Evolutionary conservation across 2,113 vertebrate species (phyloP), one percentile per base, ranked within the genome.

Genomic region (Sebastes schlegelii): DNA sequence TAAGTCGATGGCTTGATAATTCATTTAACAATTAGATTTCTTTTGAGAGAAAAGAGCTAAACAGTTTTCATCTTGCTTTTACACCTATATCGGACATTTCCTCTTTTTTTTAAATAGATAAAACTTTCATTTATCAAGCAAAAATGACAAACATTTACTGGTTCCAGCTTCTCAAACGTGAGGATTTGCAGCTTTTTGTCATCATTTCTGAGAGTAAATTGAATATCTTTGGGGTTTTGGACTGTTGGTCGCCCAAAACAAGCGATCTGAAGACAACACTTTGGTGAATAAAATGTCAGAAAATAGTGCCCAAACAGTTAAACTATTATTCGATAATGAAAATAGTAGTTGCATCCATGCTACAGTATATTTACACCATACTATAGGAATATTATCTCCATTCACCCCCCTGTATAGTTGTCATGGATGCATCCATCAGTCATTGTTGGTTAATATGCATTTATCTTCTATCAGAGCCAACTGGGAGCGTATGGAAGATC

Each of bases 361-460:
- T 48, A 55, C 13, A 60, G 64, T 68, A 4, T 7, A 63, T 40
- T 40, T 62, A 40, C 43, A 16, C 8, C 13, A 10, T 43, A 16
- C 16, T 23, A 3, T 17, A 43, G 34, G 6, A 43, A 14, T 42
- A 54, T 43, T 55, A 1, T 74, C 0, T 34, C 34, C 34, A 34
- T 34, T 34, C 34, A 34, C 34, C 34, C 14, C 0, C 42, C 42
- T 23, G 2, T 23, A 21, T 7, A 40, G 46, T 40, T 73, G 51
- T 14, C 54, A 66, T n/a, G 40, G 49, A 67, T 63, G 16, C 13
- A 0, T 73, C 52, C 42, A 58, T 3, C 2, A 34, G 46, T 69
- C 54, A 16, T 40, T 61, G 74, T 16, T 14, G 17, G 11, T 78
- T 72, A 45, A 72, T 60, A 54, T 46, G 64, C 52, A 63, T 87